Conservation (phyloP, 2,113 vertebrate species). For the Bos javanicus region DNA sequence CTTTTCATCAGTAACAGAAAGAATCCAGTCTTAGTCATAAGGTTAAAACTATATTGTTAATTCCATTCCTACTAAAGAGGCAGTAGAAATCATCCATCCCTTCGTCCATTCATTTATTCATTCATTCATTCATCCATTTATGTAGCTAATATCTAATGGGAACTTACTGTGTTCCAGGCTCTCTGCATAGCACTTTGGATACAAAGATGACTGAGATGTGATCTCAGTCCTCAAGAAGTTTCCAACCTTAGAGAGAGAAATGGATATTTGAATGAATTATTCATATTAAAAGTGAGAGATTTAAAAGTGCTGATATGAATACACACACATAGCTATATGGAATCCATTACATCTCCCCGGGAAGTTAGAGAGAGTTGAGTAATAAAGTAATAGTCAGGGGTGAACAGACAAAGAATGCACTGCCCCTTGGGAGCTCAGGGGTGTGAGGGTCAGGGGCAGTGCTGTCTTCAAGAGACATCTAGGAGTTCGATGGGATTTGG, state of each 20-base stretch:
- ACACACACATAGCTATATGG: neutral
- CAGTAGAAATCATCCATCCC: neutral
- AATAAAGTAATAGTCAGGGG: neutral
- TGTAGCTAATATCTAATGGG: neutral
- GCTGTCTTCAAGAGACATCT: neutral
- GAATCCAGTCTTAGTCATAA: neutral
- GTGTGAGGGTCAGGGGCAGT: neutral
- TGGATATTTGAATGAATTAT: neutral
- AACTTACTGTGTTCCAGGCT: neutral
- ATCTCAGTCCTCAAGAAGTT: neutral
- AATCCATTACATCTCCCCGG: neutral
- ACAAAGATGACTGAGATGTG: neutral
- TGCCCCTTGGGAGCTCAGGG: neutral
- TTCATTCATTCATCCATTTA: neutral
- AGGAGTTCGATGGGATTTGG: neutral
- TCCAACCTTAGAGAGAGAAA: neutral
- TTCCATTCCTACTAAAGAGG: neutral
- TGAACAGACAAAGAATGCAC: neutral
- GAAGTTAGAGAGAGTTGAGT: neutral
- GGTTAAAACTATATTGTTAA: neutral
- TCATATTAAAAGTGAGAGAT: neutral
- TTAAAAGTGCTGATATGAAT: neutral
- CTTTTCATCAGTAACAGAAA: neutral
- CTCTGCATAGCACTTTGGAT: neutral
- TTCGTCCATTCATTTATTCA: neutral